phyloP scores from a whole-genome alignment of 2,888 invertebrate genomes.

The Leptopilina syphax region DNA sequence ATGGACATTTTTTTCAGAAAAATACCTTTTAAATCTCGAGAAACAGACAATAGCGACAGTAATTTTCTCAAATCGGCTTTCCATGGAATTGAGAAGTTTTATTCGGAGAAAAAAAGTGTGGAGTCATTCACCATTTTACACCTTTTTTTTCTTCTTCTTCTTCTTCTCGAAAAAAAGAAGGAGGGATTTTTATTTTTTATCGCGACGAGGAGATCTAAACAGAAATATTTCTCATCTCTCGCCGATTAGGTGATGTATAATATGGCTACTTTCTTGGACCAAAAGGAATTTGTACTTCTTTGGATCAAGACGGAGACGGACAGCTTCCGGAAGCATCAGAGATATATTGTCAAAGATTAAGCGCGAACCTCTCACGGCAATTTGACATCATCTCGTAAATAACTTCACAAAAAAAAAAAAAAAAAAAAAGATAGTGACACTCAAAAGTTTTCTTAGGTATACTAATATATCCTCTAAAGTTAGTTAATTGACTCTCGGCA shows the following conservation, averaged over 20 bases:
- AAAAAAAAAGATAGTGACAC: not conserved
- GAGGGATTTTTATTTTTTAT: constrained; percentile 19
- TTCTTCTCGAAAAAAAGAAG: not conserved
- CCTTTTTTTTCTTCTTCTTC: not conserved
- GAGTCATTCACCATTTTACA: constrained; percentile 35
- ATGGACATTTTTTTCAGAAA: not conserved
- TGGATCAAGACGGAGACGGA: constrained; percentile 62
- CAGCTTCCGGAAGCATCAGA: constrained; percentile 74
- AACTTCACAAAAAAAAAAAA: constrained; percentile 11
- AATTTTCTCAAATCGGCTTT: constrained; percentile 35
- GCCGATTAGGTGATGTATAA: constrained; percentile 30
- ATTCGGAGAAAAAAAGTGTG: constrained; percentile 28
- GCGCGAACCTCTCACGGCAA: constrained; percentile 51
- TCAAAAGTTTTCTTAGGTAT: constrained; percentile 38
- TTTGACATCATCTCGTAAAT: constrained; percentile 52
- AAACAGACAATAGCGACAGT: constrained; percentile 30
- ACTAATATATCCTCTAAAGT: constrained; percentile 43
- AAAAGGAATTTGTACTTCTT: constrained; percentile 33
- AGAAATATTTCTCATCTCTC: constrained; percentile 34
- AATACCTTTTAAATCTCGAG: constrained; percentile 15
- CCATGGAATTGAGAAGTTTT: constrained; percentile 35
- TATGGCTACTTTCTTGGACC: constrained; percentile 21
- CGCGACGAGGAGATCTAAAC: constrained; percentile 20
- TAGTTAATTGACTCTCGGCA: constrained; percentile 31
- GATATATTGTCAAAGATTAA: constrained; percentile 67